Evolutionary conservation across 2,113 vertebrate genomes (phyloP), one percentile per base, ranked within the genome.

Genomic region (Thalassoma bifasciatum): DNA sequence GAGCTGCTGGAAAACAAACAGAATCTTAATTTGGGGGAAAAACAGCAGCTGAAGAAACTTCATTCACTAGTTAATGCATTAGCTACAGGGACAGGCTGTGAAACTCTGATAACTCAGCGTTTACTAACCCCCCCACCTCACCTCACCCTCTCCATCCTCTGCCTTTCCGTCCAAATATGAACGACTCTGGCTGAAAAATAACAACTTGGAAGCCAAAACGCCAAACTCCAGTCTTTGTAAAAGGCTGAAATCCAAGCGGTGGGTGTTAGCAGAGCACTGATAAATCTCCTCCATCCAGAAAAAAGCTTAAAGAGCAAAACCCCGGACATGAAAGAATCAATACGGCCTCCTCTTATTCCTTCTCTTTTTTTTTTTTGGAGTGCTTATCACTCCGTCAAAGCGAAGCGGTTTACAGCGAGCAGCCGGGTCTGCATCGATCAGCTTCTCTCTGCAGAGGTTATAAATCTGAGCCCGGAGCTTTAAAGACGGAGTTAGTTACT

Each of bases 361-460:
- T n/a, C n/a, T n/a, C n/a, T n/a, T n/a, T n/a, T n/a, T n/a, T n/a
- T 66, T 30, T 30, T 30, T 77, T 38, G 51, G 50, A 84, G 26
- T 22, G 44, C 63, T 77, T 56, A 80, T 79, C 58, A 85, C 57
- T 61, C 62, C 1, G 12, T 74, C 64, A 72, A 79, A 82, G 77
- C 65, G 62, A 72, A 63, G 54, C 51, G 61, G 67, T 77, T 83
- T 81, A 60, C 67, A 72, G 58, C 9, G n/a, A 66, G 62, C 67
- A 37, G 57, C 19, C 63, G 24, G 17, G 62, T 74, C 68, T 67
- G 67, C 75, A 88, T 87, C 68, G 72, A 89, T 89, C 66, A 79
- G 37, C 37, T 49, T 49, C 64, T 63, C 68, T 66, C 65, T 84
- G 81, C 74, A 82, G 86, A 44, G 57, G 65, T 74, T 36, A 73